Percentiles rank a stretch among this genome's conserved stretches.
phyloP scores from a whole-genome alignment of 2,888 invertebrate genomes.

The Diogma glabrata region DNA sequence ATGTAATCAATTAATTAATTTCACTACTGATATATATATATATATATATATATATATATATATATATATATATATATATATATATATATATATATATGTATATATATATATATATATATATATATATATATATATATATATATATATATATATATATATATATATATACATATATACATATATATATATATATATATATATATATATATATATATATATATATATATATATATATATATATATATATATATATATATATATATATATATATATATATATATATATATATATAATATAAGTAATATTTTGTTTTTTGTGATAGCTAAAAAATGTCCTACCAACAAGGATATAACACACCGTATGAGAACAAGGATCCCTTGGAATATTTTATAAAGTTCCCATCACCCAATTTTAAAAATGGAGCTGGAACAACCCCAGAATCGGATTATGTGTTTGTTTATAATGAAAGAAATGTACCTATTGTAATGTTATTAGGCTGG shows the following conservation, averaged over 20 bases:
- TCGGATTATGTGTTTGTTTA: constrained; percentile 45
- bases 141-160: constrained; percentile 16
- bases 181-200: constrained; percentile 11
- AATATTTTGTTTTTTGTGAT: neutral
- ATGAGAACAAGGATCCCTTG: constrained; percentile 36
- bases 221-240: constrained; percentile 14
- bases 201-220: constrained; percentile 8
- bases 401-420: constrained; percentile 38
- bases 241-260: constrained; percentile 13
- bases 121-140: constrained; percentile 11
- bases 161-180: constrained; percentile 12
- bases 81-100: constrained; percentile 13
- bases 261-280: constrained; percentile 14
- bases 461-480: constrained; percentile 50
- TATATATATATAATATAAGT: constrained; percentile 11
- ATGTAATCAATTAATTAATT: no score
- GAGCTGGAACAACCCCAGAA: constrained; percentile 28
- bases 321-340: constrained; percentile 6
- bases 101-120: constrained; percentile 13
- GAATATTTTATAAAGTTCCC: constrained; percentile 54
- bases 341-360: neutral
- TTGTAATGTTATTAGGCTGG: constrained; percentile 66
- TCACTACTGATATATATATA: neutral
- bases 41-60: constrained; percentile 5
- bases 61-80: constrained; percentile 12